These are phyloP conservation scores for Meteorus colon DNA, from an alignment of 2,888 invertebrate species.

Conservation along the genomic window DNA sequence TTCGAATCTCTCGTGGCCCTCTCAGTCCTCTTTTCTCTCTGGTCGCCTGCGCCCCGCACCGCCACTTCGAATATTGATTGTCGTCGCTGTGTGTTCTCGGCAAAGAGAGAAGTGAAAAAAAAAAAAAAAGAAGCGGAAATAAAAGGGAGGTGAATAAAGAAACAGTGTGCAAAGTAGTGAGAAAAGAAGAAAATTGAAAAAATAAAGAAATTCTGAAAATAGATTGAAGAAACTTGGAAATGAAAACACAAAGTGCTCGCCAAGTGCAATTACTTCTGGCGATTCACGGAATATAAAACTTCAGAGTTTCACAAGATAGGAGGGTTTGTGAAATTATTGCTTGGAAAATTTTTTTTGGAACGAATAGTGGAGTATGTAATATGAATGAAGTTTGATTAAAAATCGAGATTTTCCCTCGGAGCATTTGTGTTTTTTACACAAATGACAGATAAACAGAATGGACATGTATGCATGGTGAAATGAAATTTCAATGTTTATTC, in stretches of 20 bases:
- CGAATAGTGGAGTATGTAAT: background rate
- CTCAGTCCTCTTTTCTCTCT: conserved; percentile 43
- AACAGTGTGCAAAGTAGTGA: conserved; percentile 39
- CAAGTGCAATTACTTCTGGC: conserved; percentile 32
- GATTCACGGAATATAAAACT: conserved; percentile 17
- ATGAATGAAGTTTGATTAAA: conserved; percentile 3
- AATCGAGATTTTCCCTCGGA: conserved; percentile 2
- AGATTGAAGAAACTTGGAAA: conserved; percentile 46
- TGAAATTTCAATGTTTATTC: conserved; percentile 19
- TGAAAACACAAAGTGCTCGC: conserved; percentile 50
- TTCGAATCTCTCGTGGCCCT: conserved; percentile 30
- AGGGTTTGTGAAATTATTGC: background rate
- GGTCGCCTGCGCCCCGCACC: conserved; percentile 48
- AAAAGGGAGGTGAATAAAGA: conserved; percentile 43
- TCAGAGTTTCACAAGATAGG: background rate
- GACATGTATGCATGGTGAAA: background rate
- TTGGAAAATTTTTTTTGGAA: background rate
- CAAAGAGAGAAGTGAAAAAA: conserved; percentile 48
- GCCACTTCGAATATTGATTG: conserved; percentile 64
- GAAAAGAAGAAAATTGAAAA: conserved; percentile 35
- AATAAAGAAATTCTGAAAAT: conserved; percentile 22
- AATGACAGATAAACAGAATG: background rate
- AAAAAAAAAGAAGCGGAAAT: conserved; percentile 43
- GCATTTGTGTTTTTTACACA: conserved; percentile 1
- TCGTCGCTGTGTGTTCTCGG: conserved; percentile 56